Base-by-base conservation (phyloP, 2,888 invertebrate species). In the Lamellibrachia columna region DNA sequence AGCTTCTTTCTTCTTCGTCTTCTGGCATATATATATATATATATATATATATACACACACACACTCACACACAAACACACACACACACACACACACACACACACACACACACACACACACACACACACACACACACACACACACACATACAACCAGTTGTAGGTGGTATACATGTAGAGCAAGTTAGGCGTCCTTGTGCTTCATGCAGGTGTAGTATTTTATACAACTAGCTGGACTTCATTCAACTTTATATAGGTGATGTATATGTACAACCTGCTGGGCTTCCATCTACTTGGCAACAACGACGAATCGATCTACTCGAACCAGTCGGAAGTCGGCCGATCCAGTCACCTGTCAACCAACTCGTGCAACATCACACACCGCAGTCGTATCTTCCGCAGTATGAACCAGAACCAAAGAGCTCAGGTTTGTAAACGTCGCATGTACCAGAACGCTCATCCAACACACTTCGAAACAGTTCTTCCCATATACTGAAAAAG, bases 201-300 rank as follows among this genome's bases (percentile, higher is more conserved):
- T 75, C n/a, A 22, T 75, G 15, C 75, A 15, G 75, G 22, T 75
- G 3, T 0, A 28, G 40, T 91, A 91, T 40, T 7, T 40, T 53
- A n/a, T 91, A 91, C 40, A 15, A 53, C n/a, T 3, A 53, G 53
- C 11, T 92, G 11, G 28, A 7, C 15, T 4, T 53, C 22, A 22
- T 6, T 75, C 22, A 53, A 40, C 91, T 9, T 22, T 52, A 28
- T 90, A 15, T 93, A 94, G 94, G 94, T 94, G 52, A 94, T 94
- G 94, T 94, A 94, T 93, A 94, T 94, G 94, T 94, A 94, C 92
- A 94, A 94, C 92, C 93, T 94, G 58, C 93, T 94, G 28, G 94
- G 94, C 1, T 94, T 93, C 93, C 94, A 94, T 28, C 93, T 94
- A 40, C 93, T 99, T 75, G 94, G 94, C 15, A 92, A 91, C 92